Evolutionary conservation across 2,797 vertebrate genomes (phyloP).

Genomic region (Rousettus madagascariensis): DNA sequence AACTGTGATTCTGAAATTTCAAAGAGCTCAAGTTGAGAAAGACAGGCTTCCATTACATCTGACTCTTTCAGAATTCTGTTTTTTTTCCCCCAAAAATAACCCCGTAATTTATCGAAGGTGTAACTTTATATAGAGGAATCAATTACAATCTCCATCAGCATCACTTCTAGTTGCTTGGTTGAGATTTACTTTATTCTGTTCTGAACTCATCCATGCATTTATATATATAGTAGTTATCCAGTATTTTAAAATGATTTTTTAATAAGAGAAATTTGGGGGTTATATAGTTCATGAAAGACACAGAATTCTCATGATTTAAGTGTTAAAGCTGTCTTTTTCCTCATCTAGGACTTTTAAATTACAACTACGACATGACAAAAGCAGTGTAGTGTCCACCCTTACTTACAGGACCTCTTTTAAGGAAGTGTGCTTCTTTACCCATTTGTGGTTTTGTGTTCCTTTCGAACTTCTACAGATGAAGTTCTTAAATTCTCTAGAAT

Average conservation of each 20-base stretch:
- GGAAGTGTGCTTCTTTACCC: background rate
- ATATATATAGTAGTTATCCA: background rate
- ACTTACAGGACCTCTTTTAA: background rate
- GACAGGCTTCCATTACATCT: background rate
- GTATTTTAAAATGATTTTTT: background rate
- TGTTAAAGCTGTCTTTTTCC: background rate
- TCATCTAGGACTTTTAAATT: background rate
- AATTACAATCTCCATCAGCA: background rate
- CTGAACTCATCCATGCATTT: background rate
- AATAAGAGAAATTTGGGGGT: background rate
- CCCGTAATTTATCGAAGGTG: background rate
- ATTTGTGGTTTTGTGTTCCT: background rate
- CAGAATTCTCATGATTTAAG: background rate
- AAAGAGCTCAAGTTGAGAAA: background rate
- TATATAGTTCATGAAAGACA: background rate
- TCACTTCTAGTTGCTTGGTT: background rate
- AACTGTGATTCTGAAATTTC: conserved; percentile 31
- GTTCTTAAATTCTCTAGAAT: background rate
- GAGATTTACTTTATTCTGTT: background rate
- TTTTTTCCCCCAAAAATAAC: background rate
- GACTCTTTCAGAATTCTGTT: background rate
- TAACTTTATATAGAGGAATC: background rate
- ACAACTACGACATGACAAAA: background rate
- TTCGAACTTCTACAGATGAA: background rate
- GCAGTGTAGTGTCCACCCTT: background rate